Conservation (phyloP, 2,797 vertebrate genomes). For the Danio jaintianensis region DNA sequence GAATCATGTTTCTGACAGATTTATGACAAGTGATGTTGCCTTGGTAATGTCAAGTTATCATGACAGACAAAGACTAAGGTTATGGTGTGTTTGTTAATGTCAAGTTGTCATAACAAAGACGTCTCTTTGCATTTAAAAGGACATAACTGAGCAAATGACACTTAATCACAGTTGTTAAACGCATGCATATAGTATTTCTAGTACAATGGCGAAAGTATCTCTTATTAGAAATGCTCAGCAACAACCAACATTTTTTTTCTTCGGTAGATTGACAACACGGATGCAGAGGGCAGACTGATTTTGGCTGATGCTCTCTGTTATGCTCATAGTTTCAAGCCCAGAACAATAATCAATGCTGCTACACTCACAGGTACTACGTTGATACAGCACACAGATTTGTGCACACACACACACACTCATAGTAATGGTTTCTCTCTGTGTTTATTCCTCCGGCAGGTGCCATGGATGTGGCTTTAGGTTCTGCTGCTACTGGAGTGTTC, state of each 20-base stretch:
- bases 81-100: background rate
- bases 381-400: background rate
- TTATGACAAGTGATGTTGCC: no score
- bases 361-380: conserved; percentile 88
- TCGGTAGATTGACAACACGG: conserved; percentile 94
- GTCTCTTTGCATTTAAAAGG: no score
- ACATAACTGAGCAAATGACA: no score
- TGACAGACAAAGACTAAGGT: no score
- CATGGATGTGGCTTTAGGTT: conserved; percentile 93
- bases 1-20: no score
- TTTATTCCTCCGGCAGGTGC: conserved; percentile 81
- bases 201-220: background rate
- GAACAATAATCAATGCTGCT: conserved; percentile 89
- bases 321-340: conserved; percentile 88
- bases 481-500: conserved; percentile 94
- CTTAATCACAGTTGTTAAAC: no score
- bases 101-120: no score
- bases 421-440: background rate
- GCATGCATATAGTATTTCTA: background rate
- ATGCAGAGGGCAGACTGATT: conserved; percentile 93
- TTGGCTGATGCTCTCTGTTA: conserved; percentile 93
- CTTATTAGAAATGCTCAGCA: background rate
- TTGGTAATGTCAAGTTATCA: no score
- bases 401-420: background rate
- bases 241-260: conserved; percentile 5